Percentiles rank a stretch among this genome's conserved stretches.
Evolutionary conservation across 2,888 invertebrate genomes (phyloP).

Genomic region (Neria commutata): DNA sequence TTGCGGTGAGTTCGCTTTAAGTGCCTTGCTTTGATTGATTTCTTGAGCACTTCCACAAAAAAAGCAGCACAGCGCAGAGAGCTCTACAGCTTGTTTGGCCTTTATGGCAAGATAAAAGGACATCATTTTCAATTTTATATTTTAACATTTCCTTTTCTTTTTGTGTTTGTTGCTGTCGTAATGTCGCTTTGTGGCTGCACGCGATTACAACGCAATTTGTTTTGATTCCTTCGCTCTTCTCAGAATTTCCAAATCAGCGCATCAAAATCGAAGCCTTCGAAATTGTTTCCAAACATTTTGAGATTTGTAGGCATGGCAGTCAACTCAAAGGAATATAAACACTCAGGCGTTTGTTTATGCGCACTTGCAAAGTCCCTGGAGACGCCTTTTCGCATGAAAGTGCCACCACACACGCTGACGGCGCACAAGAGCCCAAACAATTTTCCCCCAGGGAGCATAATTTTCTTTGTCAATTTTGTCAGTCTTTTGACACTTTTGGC

Average conservation of each 20-base stretch:
- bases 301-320: slow-evolving; percentile 43
- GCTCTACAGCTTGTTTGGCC: slow-evolving; percentile 11
- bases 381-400: too few species aligned
- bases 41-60: slow-evolving; percentile 1
- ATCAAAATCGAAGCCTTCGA: not conserved
- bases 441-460: too few species aligned
- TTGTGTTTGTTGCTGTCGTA: not conserved
- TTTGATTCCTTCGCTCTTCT: slow-evolving; percentile 33
- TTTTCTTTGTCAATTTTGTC: too few species aligned
- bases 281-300: not conserved
- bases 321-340: too few species aligned
- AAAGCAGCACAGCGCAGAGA: too few species aligned
- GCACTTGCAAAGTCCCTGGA: too few species aligned
- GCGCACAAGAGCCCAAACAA: too few species aligned
- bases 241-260: slow-evolving; percentile 20
- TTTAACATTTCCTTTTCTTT: not conserved
- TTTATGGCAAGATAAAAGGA: slow-evolving; percentile 33
- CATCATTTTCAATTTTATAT: slow-evolving; percentile 10
- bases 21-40: slow-evolving; percentile 17
- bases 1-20: slow-evolving; percentile 17
- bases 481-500: too few species aligned
- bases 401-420: too few species aligned
- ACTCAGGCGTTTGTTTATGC: too few species aligned
- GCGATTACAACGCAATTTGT: slow-evolving; percentile 53
- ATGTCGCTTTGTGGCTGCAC: slow-evolving; percentile 13